Conservation (phyloP, 2,888 invertebrate species). For the Drosophila paracracens region DNA sequence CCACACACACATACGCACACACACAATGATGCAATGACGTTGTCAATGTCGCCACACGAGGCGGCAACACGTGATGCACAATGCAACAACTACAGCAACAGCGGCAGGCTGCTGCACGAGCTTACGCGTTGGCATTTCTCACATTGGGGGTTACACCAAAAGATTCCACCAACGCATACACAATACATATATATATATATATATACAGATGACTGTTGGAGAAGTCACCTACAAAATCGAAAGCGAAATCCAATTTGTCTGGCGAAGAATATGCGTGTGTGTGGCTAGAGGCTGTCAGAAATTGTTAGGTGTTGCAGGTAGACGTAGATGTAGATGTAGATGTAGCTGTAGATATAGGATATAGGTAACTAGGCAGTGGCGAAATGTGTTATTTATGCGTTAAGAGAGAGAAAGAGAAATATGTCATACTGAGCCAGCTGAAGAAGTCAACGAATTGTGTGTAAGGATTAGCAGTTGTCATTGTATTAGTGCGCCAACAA, state of each 20-base stretch:
- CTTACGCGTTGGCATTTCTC: conserved; percentile 39
- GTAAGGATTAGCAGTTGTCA: not conserved
- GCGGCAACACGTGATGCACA: conserved; percentile 76
- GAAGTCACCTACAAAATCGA: conserved; percentile 68
- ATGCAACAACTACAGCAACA: conserved; percentile 32
- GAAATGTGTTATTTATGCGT: conserved; percentile 17
- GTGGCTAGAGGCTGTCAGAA: conserved; percentile 20
- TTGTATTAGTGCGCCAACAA: not conserved
- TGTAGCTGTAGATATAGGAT: conserved; percentile 9
- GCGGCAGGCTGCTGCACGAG: conserved; percentile 19
- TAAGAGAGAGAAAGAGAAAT: not conserved
- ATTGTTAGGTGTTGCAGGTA: conserved; percentile 22
- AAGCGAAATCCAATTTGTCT: conserved; percentile 72
- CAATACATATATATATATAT: conserved; percentile 4
- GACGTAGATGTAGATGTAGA: not conserved
- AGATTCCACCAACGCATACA: conserved; percentile 41
- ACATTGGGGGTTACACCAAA: conserved; percentile 33
- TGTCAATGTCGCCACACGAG: conserved; percentile 64
- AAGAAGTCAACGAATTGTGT: conserved; percentile 10
- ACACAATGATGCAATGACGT: conserved; percentile 24
- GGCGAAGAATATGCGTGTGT: conserved; percentile 6
- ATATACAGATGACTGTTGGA: not conserved
- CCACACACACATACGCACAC: conserved; percentile 9
- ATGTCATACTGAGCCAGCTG: not conserved
- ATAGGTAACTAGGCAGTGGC: conserved; percentile 52